Evolutionary conservation across 1,140 invertebrate genomes (phyloP).

Genomic region (Brachionus koreanus): DNA sequence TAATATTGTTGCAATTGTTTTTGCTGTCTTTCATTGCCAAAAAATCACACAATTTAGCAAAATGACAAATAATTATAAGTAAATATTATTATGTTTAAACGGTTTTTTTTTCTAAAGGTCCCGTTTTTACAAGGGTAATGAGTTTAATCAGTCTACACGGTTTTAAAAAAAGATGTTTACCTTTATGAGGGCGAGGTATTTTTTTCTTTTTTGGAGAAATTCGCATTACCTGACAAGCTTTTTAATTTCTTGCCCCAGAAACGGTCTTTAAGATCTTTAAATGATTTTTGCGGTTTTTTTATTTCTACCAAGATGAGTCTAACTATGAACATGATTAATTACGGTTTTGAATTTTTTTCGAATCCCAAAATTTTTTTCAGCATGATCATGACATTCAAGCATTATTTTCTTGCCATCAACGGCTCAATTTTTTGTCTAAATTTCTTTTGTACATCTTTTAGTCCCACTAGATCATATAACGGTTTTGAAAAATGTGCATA

Average conservation of each 20-base stretch:
- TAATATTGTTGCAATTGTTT: slow-evolving; percentile 51
- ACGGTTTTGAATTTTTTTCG: too few relatives aligned
- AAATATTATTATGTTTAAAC: slow-evolving; percentile 52
- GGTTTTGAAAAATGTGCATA: too few relatives aligned
- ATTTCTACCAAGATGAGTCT: not conserved
- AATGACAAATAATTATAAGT: slow-evolving; percentile 52
- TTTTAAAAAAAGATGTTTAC: not conserved
- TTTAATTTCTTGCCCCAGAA: not conserved
- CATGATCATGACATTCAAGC: too few relatives aligned
- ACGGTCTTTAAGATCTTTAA: not conserved
- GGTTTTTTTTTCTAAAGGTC: slow-evolving; percentile 45
- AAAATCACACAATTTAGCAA: slow-evolving; percentile 56
- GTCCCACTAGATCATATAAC: too few relatives aligned
- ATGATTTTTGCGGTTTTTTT: not conserved
- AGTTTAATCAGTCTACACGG: not conserved
- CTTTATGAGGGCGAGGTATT: too few relatives aligned
- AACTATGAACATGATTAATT: too few relatives aligned
- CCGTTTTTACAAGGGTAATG: slow-evolving; percentile 46
- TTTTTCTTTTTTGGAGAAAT: too few relatives aligned
- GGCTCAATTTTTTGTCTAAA: too few relatives aligned
- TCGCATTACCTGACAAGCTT: too few relatives aligned
- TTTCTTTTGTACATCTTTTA: too few relatives aligned
- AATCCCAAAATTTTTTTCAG: too few relatives aligned
- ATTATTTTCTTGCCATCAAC: too few relatives aligned
- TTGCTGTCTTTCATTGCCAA: slow-evolving; percentile 54